phyloP scores from a whole-genome alignment of 2,888 invertebrate genomes.

The Plagodis pulveraria region DNA sequence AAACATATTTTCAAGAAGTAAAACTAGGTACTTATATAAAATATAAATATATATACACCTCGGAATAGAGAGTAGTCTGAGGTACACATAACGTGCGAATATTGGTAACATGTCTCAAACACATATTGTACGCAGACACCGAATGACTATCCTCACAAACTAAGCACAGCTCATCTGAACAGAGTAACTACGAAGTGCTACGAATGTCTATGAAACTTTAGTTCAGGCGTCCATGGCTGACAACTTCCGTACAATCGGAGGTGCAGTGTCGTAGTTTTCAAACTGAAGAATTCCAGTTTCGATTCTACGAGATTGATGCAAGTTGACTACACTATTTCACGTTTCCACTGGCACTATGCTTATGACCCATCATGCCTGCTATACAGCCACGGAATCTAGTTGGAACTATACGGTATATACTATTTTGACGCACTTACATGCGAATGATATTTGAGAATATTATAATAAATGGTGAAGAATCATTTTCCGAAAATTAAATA shows the following conservation, averaged over 20 bases:
- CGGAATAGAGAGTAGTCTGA: too few species aligned
- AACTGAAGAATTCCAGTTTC: slow-evolving; percentile 33
- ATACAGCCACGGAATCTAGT: too few species aligned
- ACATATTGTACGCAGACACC: neutral
- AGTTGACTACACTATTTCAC: slow-evolving; percentile 38
- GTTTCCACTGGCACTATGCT: slow-evolving; percentile 40
- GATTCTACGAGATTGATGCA: slow-evolving; percentile 36
- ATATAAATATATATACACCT: too few species aligned
- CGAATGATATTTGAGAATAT: too few species aligned
- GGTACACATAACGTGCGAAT: too few species aligned
- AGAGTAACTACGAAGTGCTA: slow-evolving; percentile 41
- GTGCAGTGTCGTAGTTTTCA: slow-evolving; percentile 39
- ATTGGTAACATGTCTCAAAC: neutral
- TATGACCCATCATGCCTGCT: neutral
- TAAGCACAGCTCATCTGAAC: slow-evolving; percentile 29
- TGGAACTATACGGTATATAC: too few species aligned
- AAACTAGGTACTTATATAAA: too few species aligned
- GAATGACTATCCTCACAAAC: neutral
- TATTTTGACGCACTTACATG: too few species aligned
- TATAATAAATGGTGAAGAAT: too few species aligned
- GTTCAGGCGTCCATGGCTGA: slow-evolving; percentile 22
- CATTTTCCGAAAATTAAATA: too few species aligned
- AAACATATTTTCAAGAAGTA: too few species aligned
- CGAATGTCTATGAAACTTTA: slow-evolving; percentile 41
- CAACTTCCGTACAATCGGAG: slow-evolving; percentile 29